Evolutionary conservation across 2,888 invertebrate species (phyloP).

Genomic region (Drosophila melanosoma): DNA sequence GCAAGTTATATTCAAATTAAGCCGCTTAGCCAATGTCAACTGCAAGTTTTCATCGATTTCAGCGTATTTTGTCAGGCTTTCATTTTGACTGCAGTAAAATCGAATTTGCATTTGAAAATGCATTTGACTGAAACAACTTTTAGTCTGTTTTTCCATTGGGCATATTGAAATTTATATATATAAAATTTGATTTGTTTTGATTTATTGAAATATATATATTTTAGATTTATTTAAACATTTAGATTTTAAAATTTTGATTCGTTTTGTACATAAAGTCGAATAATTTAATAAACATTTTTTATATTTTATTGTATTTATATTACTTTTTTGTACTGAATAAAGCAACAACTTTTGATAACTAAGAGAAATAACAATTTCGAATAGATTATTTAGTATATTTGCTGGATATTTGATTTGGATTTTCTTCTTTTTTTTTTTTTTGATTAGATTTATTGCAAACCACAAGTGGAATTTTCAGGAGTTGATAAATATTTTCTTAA

Average conservation of each 20-base stretch:
- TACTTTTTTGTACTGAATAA: conserved; percentile 45
- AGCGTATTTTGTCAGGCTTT: conserved; percentile 16
- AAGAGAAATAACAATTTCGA: conserved; percentile 47
- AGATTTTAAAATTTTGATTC: conserved; percentile 63
- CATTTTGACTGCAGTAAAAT: conserved; percentile 21
- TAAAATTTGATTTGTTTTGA: conserved; percentile 1
- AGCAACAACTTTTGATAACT: conserved; percentile 46
- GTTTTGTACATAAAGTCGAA: conserved; percentile 64
- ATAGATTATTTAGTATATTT: conserved; percentile 17
- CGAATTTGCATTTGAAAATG: conserved; percentile 47
- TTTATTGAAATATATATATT: conserved; percentile 48
- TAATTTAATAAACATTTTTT: conserved; percentile 39
- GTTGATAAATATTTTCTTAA: not conserved
- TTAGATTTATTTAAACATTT: conserved; percentile 66
- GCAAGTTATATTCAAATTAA: conserved; percentile 54
- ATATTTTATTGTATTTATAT: not conserved
- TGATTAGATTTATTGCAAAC: conserved; percentile 2
- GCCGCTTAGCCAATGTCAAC: conserved; percentile 58
- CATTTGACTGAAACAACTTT: conserved; percentile 33
- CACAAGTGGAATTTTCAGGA: not conserved
- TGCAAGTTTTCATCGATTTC: conserved; percentile 24
- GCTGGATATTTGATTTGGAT: not conserved
- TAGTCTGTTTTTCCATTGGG: not conserved
- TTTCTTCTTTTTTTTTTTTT: conserved; percentile 1
- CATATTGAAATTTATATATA: conserved; percentile 43